Evolutionary conservation across 2,113 vertebrate genomes (phyloP).

Genomic region (Tachycineta bicolor): DNA sequence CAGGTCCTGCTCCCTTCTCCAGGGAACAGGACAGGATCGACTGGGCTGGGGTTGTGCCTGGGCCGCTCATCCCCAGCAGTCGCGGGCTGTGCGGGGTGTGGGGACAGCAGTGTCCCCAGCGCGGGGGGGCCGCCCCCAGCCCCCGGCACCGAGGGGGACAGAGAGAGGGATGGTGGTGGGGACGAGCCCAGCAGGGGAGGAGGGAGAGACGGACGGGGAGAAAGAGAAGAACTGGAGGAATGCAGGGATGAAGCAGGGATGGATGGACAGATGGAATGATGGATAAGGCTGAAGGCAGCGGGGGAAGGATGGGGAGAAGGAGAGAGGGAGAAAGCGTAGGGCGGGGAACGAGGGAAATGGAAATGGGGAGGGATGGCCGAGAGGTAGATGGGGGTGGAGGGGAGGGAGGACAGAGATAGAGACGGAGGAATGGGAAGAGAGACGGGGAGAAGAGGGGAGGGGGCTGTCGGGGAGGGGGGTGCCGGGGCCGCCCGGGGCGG

Average conservation of each 20-base stretch:
- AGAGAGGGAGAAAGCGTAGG: background rate
- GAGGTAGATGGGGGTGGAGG: background rate
- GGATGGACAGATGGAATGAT: background rate
- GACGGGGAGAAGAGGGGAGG: background rate
- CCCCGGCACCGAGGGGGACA: too few species aligned
- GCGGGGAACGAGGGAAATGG: background rate
- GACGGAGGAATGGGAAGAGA: background rate
- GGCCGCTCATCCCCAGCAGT: background rate
- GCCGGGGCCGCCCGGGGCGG: background rate
- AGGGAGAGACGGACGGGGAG: background rate
- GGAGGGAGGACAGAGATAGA: background rate
- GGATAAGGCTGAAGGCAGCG: background rate
- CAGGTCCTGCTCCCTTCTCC: too few species aligned
- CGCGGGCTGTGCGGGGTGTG: background rate
- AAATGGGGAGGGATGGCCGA: background rate
- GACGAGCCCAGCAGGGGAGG: background rate
- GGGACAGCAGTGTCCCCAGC: background rate
- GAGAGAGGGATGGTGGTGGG: background rate
- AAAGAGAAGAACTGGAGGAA: background rate
- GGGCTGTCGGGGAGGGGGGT: background rate
- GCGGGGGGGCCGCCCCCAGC: rapidly evolving
- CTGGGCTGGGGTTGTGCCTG: background rate
- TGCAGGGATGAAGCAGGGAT: background rate
- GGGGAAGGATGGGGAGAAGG: background rate
- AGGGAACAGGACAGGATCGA: too few species aligned